A percentile compares a stretch with the other conserved stretches of the same genome.
Evolutionary conservation across 2,797 vertebrate genomes (phyloP).

Genomic region (Vespertilio murinus): DNA sequence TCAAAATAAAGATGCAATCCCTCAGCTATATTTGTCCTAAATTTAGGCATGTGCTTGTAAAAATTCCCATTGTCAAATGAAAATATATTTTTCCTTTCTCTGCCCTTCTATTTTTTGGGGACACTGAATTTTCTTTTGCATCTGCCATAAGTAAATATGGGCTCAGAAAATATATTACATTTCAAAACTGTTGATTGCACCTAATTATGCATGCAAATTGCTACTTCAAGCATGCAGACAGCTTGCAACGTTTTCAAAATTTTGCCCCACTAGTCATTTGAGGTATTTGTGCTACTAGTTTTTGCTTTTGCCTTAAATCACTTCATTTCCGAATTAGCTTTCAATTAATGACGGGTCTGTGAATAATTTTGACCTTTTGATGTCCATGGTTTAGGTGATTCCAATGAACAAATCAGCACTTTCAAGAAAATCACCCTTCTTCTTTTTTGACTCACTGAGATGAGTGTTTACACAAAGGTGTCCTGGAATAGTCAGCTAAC

Average conservation of each 20-base stretch:
- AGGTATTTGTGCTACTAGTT: constrained; percentile 72
- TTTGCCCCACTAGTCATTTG: constrained; percentile 59
- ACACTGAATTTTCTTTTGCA: constrained; percentile 24
- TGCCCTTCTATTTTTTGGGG: constrained; percentile 57
- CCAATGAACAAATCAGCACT: constrained; percentile 72
- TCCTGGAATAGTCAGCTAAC: constrained; percentile 28
- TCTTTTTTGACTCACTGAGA: constrained; percentile 56
- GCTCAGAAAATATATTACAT: constrained; percentile 72
- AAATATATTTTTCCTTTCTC: constrained; percentile 65
- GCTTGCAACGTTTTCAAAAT: constrained; percentile 68
- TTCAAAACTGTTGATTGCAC: constrained; percentile 81
- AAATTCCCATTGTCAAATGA: constrained; percentile 58
- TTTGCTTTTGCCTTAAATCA: constrained; percentile 73
- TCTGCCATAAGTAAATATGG: constrained; percentile 74
- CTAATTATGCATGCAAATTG: constrained; percentile 77
- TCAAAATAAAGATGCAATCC: constrained; percentile 67
- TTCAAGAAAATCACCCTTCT: constrained; percentile 62
- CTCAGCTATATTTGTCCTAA: constrained; percentile 54
- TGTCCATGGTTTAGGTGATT: constrained; percentile 63
- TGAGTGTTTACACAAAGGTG: constrained; percentile 61
- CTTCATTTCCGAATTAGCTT: constrained; percentile 66
- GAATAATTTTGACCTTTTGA: constrained; percentile 80
- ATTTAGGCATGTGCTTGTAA: constrained; percentile 65
- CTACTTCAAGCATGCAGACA: constrained; percentile 70
- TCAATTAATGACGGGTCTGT: constrained; percentile 62